phyloP scores from a whole-genome alignment of 2,888 invertebrate genomes.

The Eupeodes luniger region DNA sequence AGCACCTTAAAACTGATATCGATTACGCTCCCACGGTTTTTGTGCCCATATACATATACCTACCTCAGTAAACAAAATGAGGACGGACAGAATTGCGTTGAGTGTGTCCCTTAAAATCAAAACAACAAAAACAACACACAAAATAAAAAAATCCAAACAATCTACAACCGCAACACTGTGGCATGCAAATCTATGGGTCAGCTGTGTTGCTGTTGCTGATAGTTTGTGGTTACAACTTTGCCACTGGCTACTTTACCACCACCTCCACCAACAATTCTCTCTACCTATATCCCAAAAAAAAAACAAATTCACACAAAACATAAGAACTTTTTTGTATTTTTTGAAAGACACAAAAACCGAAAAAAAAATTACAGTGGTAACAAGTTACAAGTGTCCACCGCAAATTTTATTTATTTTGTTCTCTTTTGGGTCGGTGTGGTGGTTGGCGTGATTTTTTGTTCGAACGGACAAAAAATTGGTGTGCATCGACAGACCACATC shows the following conservation, averaged over 20 bases:
- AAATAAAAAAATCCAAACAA: conserved; percentile 66
- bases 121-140: conserved; percentile 13
- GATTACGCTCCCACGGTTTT: conserved; percentile 77
- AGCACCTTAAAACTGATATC: conserved; percentile 69
- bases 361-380: conserved; percentile 71
- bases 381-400: conserved; percentile 77
- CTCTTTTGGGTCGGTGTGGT: conserved; percentile 14
- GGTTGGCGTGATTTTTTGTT: conserved; percentile 40
- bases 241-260: conserved; percentile 20
- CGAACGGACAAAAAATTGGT: not conserved
- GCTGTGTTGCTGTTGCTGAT: conserved; percentile 42
- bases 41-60: conserved; percentile 38
- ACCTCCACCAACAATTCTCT: conserved; percentile 42
- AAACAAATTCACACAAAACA: conserved; percentile 15
- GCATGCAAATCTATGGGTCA: conserved; percentile 59
- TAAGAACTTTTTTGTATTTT: conserved; percentile 23
- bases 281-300: conserved; percentile 26
- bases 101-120: conserved; percentile 61
- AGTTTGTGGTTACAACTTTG: conserved; percentile 39
- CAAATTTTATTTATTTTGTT: conserved; percentile 75
- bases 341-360: conserved; percentile 33
- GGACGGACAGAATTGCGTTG: conserved; percentile 37
- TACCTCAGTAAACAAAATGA: conserved; percentile 18
- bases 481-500: conserved; percentile 74
- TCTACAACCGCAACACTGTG: conserved; percentile 61